Evolutionary conservation across 2,888 invertebrate species (phyloP).

Genomic region (Mesochorus sp.): DNA sequence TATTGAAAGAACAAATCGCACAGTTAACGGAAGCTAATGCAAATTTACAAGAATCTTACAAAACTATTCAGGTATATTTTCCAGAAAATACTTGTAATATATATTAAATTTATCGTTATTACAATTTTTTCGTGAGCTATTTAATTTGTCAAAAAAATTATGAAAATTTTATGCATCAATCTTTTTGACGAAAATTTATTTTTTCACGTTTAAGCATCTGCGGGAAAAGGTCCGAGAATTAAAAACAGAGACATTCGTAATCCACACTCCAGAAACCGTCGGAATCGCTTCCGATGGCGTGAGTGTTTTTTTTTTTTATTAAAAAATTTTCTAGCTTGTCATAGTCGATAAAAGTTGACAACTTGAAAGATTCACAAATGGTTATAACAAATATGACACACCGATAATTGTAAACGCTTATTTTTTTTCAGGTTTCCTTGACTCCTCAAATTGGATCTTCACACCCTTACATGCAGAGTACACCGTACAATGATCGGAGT

Average conservation of each 20-base stretch:
- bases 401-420: constrained; percentile 7
- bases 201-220: constrained; percentile 57
- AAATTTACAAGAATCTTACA: constrained; percentile 62
- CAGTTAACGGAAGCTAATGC: constrained; percentile 57
- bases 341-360: too few relatives aligned
- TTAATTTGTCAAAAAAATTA: not conserved
- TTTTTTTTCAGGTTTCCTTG: constrained; percentile 57
- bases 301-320: constrained; percentile 6
- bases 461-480: constrained; percentile 59
- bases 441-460: constrained; percentile 61
- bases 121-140: not conserved
- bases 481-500: constrained; percentile 51
- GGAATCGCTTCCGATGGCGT: constrained; percentile 46
- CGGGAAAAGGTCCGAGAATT: constrained; percentile 65
- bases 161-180: not conserved
- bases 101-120: not conserved
- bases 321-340: not conserved
- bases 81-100: not conserved
- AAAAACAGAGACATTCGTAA: constrained; percentile 58
- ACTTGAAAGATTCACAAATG: too few relatives aligned
- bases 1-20: constrained; percentile 58
- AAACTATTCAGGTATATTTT: constrained; percentile 59
- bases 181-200: not conserved
- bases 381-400: not conserved
- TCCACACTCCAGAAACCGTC: constrained; percentile 51